A percentile compares a stretch with the other conserved stretches of the same genome.
Evolutionary conservation across 1,140 invertebrate species (phyloP).

Genomic region (Scaptodrosophila lebanonensis): DNA sequence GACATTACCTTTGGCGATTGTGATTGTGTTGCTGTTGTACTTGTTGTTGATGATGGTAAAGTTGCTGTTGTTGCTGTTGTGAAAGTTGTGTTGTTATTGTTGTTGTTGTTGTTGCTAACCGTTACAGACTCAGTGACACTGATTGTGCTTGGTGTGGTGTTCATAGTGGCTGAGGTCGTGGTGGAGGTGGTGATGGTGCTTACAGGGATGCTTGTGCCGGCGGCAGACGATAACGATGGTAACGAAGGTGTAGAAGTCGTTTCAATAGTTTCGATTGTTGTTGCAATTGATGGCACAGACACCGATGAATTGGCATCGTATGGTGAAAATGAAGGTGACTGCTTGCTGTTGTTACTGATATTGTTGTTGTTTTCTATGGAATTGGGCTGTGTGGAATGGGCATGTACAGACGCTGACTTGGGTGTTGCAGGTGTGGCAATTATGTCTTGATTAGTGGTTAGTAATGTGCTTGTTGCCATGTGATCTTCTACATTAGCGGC

Average conservation of each 20-base stretch:
- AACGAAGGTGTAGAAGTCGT: constrained; percentile 6
- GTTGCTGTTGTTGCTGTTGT: constrained; percentile 34
- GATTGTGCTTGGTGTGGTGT: constrained; percentile 11
- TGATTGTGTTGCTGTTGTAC: constrained; percentile 53
- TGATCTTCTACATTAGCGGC: constrained; percentile 34
- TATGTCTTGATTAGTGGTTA: constrained; percentile 40
- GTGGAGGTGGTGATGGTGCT: neutral
- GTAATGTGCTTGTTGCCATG: constrained; percentile 33
- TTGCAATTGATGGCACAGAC: constrained; percentile 13
- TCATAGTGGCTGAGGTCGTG: constrained; percentile 8
- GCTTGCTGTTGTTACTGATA: constrained; percentile 1
- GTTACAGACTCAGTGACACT: constrained; percentile 32
- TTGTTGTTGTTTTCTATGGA: constrained; percentile 4
- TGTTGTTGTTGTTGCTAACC: constrained; percentile 38
- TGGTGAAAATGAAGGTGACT: constrained; percentile 28
- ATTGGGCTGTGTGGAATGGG: constrained; percentile 1
- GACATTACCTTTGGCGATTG: constrained; percentile 68
- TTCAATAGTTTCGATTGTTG: constrained; percentile 20
- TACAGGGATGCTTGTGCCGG: constrained; percentile 8
- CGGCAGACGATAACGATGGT: constrained; percentile 4
- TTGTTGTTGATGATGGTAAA: constrained; percentile 20
- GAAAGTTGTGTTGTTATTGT: constrained; percentile 35
- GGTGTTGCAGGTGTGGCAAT: constrained; percentile 25
- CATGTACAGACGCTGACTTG: constrained; percentile 6
- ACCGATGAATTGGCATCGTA: constrained; percentile 38